A percentile compares a stretch with the other conserved stretches of the same genome.
Conservation (phyloP, 2,797 vertebrate species). For the Phataginus tetradactyla region DNA sequence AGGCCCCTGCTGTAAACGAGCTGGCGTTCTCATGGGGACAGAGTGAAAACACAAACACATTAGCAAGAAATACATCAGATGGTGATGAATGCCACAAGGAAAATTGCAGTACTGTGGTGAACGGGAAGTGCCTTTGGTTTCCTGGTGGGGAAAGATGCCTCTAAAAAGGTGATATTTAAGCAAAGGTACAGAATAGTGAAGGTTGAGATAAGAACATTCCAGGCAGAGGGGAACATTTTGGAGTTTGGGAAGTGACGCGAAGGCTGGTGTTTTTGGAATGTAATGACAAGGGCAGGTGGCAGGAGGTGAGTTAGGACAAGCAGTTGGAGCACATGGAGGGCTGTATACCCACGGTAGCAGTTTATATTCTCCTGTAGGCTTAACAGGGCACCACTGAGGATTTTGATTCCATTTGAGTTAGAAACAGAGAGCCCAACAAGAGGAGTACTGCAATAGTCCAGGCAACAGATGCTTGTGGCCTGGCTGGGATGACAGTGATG, state of each 20-base stretch:
- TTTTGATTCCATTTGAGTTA: not conserved
- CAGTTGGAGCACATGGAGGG: rapidly evolving
- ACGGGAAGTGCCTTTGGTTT: not conserved
- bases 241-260: not conserved
- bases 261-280: not conserved
- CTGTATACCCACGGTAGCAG: too few species aligned
- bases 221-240: not conserved
- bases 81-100: rapidly evolving
- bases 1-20: not conserved
- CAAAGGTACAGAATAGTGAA: rapidly evolving
- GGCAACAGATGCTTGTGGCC: rapidly evolving
- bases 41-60: not conserved
- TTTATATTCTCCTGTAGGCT: not conserved
- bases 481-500: rapidly evolving
- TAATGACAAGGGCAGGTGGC: rapidly evolving
- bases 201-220: not conserved
- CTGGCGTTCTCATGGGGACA: not conserved
- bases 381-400: not conserved
- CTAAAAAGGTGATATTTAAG: not conserved
- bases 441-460: rapidly evolving
- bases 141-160: not conserved
- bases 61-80: too few species aligned
- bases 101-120: rapidly evolving
- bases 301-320: not conserved
- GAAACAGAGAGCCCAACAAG: not conserved